phyloP scores from a whole-genome alignment of 1,140 invertebrate genomes.

The Macrosteles quadrilineatus region DNA sequence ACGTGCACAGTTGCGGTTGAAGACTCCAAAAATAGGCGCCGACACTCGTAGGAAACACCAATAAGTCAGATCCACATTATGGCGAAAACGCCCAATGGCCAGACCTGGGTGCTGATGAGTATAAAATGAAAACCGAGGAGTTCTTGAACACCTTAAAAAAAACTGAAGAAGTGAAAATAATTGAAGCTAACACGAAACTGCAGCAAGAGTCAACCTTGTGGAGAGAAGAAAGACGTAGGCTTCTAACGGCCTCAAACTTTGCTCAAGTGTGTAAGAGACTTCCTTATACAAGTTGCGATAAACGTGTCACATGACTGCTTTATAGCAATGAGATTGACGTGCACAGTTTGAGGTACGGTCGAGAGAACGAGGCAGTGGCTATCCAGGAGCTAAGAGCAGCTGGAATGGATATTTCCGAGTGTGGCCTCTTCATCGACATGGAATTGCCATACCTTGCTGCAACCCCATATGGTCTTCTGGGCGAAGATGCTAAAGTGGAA shows the following conservation, averaged over 20 bases:
- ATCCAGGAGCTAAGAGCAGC: background rate
- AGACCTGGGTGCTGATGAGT: background rate
- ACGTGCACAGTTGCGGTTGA: background rate
- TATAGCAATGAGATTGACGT: background rate
- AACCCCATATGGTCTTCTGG: constrained; percentile 50
- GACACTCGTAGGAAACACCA: background rate
- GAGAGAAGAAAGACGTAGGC: constrained; percentile 13
- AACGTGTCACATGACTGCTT: background rate
- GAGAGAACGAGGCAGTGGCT: background rate
- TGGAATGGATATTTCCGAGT: constrained; percentile 15
- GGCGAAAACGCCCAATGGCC: background rate
- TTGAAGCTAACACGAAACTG: background rate
- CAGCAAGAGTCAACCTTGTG: background rate
- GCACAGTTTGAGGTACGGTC: background rate
- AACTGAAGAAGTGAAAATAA: background rate
- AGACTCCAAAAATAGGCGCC: background rate
- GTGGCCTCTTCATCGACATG: constrained; percentile 49
- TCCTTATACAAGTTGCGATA: background rate
- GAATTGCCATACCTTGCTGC: constrained; percentile 47
- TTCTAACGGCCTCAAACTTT: constrained; percentile 15
- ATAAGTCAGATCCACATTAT: background rate
- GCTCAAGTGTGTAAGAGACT: background rate
- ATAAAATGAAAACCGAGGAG: background rate
- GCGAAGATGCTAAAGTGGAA: constrained; percentile 42
- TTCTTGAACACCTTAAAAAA: background rate